phyloP scores from a whole-genome alignment of 2,888 invertebrate species.

The Anagyrus pseudococci region DNA sequence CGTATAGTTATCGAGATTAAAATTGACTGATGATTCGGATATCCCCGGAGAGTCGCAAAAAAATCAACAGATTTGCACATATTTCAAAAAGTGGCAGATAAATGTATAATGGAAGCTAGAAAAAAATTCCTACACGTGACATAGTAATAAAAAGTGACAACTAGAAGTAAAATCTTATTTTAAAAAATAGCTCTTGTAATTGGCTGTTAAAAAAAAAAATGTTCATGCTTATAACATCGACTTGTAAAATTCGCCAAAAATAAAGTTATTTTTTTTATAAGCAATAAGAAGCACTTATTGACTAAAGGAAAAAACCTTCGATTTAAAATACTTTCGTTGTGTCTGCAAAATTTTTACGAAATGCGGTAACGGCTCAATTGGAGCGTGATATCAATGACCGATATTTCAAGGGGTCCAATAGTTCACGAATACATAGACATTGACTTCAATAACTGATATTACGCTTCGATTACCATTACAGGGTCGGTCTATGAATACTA shows the following conservation, averaged over 20 bases:
- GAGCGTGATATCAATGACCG: conserved; percentile 34
- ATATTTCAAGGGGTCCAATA: conserved; percentile 21
- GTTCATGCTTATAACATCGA: neutral
- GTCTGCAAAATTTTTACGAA: conserved; percentile 7
- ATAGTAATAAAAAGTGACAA: neutral
- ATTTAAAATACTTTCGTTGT: neutral
- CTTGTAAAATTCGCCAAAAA: neutral
- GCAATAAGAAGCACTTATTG: conserved; percentile 1
- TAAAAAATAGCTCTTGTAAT: neutral
- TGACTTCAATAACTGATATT: conserved; percentile 14
- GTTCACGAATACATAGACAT: conserved; percentile 8
- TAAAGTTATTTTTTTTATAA: neutral
- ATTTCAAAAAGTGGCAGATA: neutral
- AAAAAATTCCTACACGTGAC: neutral
- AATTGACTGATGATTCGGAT: neutral
- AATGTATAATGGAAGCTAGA: neutral
- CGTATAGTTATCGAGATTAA: neutral
- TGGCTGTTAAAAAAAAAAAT: neutral
- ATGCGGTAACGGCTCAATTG: conserved; percentile 13
- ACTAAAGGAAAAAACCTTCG: neutral
- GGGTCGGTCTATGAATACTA: neutral
- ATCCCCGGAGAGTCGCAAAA: neutral
- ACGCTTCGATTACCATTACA: conserved; percentile 11
- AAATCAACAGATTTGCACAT: neutral
- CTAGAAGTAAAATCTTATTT: neutral